phyloP scores from a whole-genome alignment of 1,140 invertebrate genomes.

The Mamestra configurata region DNA sequence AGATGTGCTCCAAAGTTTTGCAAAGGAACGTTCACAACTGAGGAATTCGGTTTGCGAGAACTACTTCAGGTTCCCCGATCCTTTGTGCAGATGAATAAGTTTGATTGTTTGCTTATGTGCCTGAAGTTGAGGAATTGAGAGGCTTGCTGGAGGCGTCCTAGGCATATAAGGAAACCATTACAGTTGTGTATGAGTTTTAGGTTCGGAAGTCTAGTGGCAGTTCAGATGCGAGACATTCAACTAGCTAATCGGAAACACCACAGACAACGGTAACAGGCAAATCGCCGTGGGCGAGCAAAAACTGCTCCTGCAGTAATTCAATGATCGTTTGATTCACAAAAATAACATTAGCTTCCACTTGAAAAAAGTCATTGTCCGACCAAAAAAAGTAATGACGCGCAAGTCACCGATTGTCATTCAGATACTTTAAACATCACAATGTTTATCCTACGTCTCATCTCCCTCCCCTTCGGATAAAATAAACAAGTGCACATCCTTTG shows the following conservation, averaged over 20 bases:
- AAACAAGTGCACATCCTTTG: constrained; percentile 87
- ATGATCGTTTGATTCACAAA: background rate
- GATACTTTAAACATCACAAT: constrained; percentile 58
- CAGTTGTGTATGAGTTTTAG: too few relatives aligned
- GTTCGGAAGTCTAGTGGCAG: background rate
- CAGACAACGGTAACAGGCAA: too few relatives aligned
- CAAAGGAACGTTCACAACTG: constrained; percentile 78
- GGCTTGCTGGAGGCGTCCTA: background rate
- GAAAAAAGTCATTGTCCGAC: background rate
- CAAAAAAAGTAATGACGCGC: constrained; percentile 33
- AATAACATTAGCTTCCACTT: background rate
- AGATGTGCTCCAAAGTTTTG: constrained; percentile 80
- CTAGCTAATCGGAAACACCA: too few relatives aligned
- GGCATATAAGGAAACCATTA: too few relatives aligned
- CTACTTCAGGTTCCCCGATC: constrained; percentile 66
- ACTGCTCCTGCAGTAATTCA: background rate
- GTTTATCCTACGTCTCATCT: constrained; percentile 68
- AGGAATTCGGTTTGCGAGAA: constrained; percentile 75
- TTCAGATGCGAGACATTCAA: too few relatives aligned
- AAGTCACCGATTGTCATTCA: constrained; percentile 39
- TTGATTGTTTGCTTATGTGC: constrained; percentile 27
- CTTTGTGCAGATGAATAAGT: constrained; percentile 37
- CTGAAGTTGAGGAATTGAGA: constrained; percentile 18
- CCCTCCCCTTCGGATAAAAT: constrained; percentile 69
- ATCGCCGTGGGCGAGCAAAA: too few relatives aligned